Percentiles rank a stretch among this genome's conserved stretches.
Conservation (phyloP, 1,140 invertebrate species). For the Tetragonula clypearis region DNA sequence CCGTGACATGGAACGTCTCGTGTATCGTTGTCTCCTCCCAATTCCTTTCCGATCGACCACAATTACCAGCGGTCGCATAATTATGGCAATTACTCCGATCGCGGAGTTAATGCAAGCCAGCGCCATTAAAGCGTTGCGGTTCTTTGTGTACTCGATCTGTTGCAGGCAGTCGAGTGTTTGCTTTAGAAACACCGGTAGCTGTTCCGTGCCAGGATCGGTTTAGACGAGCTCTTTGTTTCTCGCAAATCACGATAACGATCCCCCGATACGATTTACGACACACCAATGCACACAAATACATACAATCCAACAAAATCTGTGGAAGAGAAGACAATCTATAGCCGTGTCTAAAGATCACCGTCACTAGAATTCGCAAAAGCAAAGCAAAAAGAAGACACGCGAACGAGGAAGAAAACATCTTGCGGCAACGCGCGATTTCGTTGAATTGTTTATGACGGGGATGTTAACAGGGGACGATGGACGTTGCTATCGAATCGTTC, state of each 20-base stretch:
- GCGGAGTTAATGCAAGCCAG: conserved; percentile 54
- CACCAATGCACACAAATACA: neutral
- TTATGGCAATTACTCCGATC: conserved; percentile 64
- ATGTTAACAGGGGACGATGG: conserved; percentile 1
- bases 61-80: conserved; percentile 59
- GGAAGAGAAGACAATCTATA: too few species aligned
- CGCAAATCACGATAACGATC: conserved; percentile 54
- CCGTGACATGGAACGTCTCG: neutral
- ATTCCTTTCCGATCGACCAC: conserved; percentile 43
- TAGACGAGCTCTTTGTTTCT: conserved; percentile 59
- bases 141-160: neutral
- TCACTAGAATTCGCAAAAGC: too few species aligned
- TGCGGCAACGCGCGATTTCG: neutral
- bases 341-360: too few species aligned
- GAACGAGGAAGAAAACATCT: neutral
- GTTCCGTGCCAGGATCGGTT: neutral
- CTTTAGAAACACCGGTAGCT: conserved; percentile 31
- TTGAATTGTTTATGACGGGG: neutral
- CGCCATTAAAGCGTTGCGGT: conserved; percentile 48
- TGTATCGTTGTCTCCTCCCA: conserved; percentile 12
- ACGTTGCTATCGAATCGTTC: neutral
- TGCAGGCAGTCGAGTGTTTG: neutral
- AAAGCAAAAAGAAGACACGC: neutral
- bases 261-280: conserved; percentile 29
- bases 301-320: too few species aligned